Evolutionary conservation across 2,888 invertebrate genomes (phyloP).

Genomic region (Drosophila anceps): DNA sequence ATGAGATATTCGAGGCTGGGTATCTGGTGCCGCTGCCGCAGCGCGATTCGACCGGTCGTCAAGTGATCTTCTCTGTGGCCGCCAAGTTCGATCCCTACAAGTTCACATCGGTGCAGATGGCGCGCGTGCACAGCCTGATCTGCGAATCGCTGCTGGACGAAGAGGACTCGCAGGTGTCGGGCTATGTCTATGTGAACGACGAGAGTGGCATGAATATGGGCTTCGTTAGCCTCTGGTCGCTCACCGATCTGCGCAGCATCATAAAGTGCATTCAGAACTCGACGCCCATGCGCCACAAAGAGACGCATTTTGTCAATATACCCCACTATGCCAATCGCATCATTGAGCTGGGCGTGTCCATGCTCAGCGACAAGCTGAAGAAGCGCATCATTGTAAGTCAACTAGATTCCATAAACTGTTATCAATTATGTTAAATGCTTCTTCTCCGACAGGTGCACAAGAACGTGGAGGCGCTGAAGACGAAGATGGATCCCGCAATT

Average conservation of each 20-base stretch:
- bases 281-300: slow-evolving; percentile 95
- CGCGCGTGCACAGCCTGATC: slow-evolving; percentile 93
- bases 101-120: slow-evolving; percentile 93
- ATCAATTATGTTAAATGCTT: not conserved
- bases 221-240: slow-evolving; percentile 92
- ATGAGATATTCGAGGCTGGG: slow-evolving; percentile 92
- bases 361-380: slow-evolving; percentile 93
- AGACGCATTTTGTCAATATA: slow-evolving; percentile 94
- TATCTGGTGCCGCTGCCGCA: slow-evolving; percentile 91
- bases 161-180: slow-evolving; percentile 92
- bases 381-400: slow-evolving; percentile 91
- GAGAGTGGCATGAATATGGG: slow-evolving; percentile 94
- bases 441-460: slow-evolving; percentile 87
- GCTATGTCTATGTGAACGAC: slow-evolving; percentile 93
- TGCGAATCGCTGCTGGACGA: slow-evolving; percentile 94
- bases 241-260: slow-evolving; percentile 91
- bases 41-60: slow-evolving; percentile 91
- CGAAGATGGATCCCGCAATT: slow-evolving; percentile 90
- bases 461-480: slow-evolving; percentile 89
- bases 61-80: slow-evolving; percentile 92
- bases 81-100: slow-evolving; percentile 92
- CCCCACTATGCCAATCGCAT: slow-evolving; percentile 92
- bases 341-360: slow-evolving; percentile 92
- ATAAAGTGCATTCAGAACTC: slow-evolving; percentile 90
- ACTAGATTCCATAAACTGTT: not conserved